Conservation (phyloP, 2,888 invertebrate species). For the Polydrusus tereticollis region DNA sequence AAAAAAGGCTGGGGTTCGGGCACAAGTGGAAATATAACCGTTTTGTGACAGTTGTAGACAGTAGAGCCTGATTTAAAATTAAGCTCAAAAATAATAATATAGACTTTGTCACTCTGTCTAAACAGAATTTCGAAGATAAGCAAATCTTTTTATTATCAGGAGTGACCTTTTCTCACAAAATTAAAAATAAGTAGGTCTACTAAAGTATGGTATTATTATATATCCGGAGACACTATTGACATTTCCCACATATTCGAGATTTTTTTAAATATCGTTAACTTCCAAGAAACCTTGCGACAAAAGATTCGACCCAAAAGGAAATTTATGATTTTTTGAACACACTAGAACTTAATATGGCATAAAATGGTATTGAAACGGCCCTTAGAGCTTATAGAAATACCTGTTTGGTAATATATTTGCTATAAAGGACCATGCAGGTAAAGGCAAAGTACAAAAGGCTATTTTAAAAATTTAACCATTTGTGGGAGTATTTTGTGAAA, state of each 20-base stretch:
- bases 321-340: conserved; percentile 6
- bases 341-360: conserved; percentile 1
- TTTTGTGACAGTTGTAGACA: too few relatives aligned
- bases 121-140: too few relatives aligned
- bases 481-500: not conserved
- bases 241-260: too few relatives aligned
- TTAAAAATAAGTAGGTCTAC: too few relatives aligned
- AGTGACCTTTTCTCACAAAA: too few relatives aligned
- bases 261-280: too few relatives aligned
- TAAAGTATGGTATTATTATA: too few relatives aligned
- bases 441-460: not conserved
- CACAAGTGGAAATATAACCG: not conserved
- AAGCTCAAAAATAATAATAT: too few relatives aligned
- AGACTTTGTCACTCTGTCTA: too few relatives aligned
- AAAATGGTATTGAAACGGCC: not conserved
- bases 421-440: not conserved
- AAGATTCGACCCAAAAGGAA: not conserved
- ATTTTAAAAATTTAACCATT: conserved; percentile 4
- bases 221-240: too few relatives aligned
- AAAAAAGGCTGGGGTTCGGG: not conserved
- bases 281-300: not conserved
- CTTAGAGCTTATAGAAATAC: not conserved
- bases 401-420: not conserved
- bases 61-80: too few relatives aligned
- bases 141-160: too few relatives aligned